phyloP scores from a whole-genome alignment of 1,140 invertebrate species.

The Zaprionus nigranus region DNA sequence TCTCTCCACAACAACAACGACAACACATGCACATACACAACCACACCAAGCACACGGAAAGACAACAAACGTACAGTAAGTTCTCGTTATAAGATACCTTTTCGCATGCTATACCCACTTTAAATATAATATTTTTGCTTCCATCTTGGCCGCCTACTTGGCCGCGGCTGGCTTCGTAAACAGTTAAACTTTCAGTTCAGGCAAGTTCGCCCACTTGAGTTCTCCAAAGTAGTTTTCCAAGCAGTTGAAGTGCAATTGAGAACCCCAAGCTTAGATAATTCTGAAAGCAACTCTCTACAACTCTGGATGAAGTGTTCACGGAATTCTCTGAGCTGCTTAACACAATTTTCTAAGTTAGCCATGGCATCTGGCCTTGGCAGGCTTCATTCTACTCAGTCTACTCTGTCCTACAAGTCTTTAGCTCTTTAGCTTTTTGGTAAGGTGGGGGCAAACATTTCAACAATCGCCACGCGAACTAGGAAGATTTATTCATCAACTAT shows the following conservation, averaged over 20 bases:
- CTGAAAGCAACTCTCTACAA: constrained; percentile 10
- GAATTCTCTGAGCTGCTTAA: constrained; percentile 39
- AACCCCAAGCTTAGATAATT: constrained; percentile 52
- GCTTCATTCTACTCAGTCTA: neutral
- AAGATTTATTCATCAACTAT: constrained; percentile 20
- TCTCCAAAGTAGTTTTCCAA: constrained; percentile 25
- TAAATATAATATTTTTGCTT: constrained; percentile 3
- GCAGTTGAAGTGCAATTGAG: constrained; percentile 59
- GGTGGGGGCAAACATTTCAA: constrained; percentile 59
- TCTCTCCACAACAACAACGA: constrained; percentile 29
- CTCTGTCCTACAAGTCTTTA: neutral
- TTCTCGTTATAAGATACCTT: constrained; percentile 25
- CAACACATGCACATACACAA: constrained; percentile 30
- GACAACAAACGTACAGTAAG: constrained; percentile 52
- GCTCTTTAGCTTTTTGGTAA: constrained; percentile 31
- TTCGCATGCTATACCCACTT: constrained; percentile 4
- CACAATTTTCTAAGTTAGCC: constrained; percentile 32
- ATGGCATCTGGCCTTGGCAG: neutral
- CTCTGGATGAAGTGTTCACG: constrained; percentile 25
- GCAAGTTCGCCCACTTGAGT: constrained; percentile 6
- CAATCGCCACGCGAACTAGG: constrained; percentile 21
- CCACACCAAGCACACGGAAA: constrained; percentile 32
- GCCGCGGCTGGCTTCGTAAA: neutral
- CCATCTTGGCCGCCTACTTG: constrained; percentile 3
- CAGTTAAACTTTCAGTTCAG: constrained; percentile 3